These are phyloP conservation scores for Dermochelys coriacea DNA, from an alignment of 2,797 vertebrate genomes.

Conservation along the genomic window DNA sequence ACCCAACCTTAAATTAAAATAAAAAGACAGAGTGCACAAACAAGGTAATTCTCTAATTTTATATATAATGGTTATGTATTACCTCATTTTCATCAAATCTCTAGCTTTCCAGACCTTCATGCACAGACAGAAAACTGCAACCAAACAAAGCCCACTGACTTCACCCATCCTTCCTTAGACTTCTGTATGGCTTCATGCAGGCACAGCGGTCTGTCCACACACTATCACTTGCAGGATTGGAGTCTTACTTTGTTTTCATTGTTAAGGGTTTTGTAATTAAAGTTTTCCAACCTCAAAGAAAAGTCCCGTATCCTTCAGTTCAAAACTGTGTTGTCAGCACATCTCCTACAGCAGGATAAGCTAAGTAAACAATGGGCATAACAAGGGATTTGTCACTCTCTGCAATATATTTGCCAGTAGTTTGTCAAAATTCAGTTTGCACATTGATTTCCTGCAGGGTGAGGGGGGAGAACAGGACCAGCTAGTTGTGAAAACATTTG, in stretches of 20 bases:
- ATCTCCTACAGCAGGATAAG: neutral
- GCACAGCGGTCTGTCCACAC: neutral
- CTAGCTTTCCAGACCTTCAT: too few species aligned
- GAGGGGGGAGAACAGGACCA: neutral
- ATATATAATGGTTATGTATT: neutral
- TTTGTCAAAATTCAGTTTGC: slow-evolving; percentile 48
- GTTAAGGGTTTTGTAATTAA: neutral
- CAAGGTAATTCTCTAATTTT: too few species aligned
- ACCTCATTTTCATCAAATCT: fast-evolving
- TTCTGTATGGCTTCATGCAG: slow-evolving; percentile 12
- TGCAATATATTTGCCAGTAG: neutral
- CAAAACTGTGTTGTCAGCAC: neutral
- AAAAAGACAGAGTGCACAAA: too few species aligned
- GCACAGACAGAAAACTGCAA: too few species aligned
- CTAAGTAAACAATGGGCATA: slow-evolving; percentile 1
- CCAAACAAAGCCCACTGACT: too few species aligned
- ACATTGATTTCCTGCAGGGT: slow-evolving; percentile 12
- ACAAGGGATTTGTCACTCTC: neutral
- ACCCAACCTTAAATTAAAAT: too few species aligned
- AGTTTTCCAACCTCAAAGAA: neutral
- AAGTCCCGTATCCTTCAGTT: neutral
- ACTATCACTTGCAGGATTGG: slow-evolving; percentile 21
- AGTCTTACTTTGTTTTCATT: slow-evolving; percentile 12
- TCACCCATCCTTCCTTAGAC: too few species aligned
- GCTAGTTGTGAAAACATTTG: neutral